Evolutionary conservation across 2,113 vertebrate genomes (phyloP), one percentile per base, ranked within the genome.

Genomic region (Carettochelys insculpta): DNA sequence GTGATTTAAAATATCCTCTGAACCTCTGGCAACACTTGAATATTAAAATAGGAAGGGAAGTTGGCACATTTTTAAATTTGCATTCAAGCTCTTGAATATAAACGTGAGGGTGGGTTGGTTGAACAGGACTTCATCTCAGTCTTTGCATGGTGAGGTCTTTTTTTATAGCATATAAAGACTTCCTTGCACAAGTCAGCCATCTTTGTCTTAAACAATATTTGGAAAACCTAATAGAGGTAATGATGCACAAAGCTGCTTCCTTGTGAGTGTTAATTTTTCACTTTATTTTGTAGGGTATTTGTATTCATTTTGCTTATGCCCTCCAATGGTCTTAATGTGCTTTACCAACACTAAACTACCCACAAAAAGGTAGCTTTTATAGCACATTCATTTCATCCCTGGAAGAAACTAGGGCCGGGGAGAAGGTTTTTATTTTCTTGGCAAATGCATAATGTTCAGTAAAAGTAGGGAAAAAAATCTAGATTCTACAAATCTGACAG

Each of bases 401-500:
- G 83, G 76, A 75, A 77, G 61, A 47, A 45, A 89, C 61, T 68
- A 34, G 34, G 19, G 19, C 48, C 34, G 27, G 50, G 68, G 41
- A 27, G 11, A 27, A 45, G 11, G 45, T 7, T 75, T 73, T 24
- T 45, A 45, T 73, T 11, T 73, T 75, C 41, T 45, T 20, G 34
- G 34, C 43, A n/a, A n/a, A n/a, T 43, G 41, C 6, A 43, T 45
- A 75, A 27, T 45, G 24, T 75, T 45, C 71, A 43, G 25, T 75
- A 61, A 93, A 87, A 77, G 82, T 78, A 54, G 61, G n/a, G n/a
- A n/a, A n/a, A 16, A 38, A 38, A 68, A 68, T 22, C n/a, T 19
- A 38, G 82, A 94, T 87, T 76, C 52, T 85, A 83, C 24, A 45
- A 31, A 90, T 73, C 61, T 95, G 93, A 95, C 89, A 92, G 92